A percentile compares a stretch with the other conserved stretches of the same genome.
Evolutionary conservation across 2,797 vertebrate species (phyloP).

Genomic region (Cyclopterus lumpus): DNA sequence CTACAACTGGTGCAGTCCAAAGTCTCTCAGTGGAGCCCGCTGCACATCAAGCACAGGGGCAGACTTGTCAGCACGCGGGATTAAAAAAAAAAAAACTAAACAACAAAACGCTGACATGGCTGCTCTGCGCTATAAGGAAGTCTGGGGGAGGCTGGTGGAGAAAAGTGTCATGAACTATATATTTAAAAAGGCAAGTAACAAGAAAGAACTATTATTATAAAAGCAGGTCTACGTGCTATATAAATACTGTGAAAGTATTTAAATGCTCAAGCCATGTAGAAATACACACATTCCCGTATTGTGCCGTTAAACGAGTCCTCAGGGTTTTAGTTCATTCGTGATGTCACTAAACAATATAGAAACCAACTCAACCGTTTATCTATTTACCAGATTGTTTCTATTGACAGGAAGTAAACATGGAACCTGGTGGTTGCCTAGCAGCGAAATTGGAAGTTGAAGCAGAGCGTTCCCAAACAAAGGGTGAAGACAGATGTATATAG

Average conservation of each 20-base stretch:
- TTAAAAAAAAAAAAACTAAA: not conserved
- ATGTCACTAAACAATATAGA: not conserved
- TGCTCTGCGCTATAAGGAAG: constrained; percentile 21
- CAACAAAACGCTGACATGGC: constrained; percentile 35
- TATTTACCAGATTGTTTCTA: too few species aligned
- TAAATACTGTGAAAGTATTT: not conserved
- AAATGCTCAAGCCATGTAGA: not conserved
- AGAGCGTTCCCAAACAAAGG: too few species aligned
- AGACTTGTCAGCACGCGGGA: constrained; percentile 22
- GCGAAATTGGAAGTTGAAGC: not conserved
- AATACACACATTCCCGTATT: not conserved
- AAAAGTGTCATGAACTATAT: not conserved
- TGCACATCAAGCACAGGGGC: not conserved
- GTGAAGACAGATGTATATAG: too few species aligned
- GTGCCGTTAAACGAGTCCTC: not conserved
- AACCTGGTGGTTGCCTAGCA: too few species aligned
- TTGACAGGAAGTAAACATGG: not conserved
- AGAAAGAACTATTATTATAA: not conserved
- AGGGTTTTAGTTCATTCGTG: not conserved
- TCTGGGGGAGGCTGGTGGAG: not conserved
- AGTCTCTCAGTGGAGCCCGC: constrained; percentile 18
- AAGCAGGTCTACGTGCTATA: not conserved
- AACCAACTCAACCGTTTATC: too few species aligned
- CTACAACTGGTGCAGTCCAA: not conserved
- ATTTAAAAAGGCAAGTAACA: not conserved